phyloP scores from a whole-genome alignment of 92 coral and sea anemone genomes.

The Epizoanthus scotinus region DNA sequence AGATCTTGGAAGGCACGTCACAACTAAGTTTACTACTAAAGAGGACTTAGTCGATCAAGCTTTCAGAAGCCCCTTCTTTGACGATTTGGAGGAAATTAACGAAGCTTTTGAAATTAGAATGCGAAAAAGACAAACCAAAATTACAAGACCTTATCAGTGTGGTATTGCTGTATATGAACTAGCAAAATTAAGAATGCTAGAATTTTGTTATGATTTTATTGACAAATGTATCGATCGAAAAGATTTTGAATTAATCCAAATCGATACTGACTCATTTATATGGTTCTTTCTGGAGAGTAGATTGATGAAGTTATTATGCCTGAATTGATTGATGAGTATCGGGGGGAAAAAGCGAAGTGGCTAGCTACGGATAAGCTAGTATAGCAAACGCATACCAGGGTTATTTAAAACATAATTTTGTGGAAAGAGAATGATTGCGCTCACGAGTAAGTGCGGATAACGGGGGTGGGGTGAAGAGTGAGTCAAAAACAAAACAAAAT shows the following conservation, averaged over 20 bases:
- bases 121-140: neutral
- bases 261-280: conserved; percentile 27
- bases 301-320: neutral
- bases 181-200: neutral
- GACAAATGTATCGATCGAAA: conserved; percentile 10
- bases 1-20: too few species aligned
- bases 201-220: conserved; percentile 30
- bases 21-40: too few species aligned
- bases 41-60: neutral
- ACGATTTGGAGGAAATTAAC: conserved; percentile 22
- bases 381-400: neutral
- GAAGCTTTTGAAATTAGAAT: conserved; percentile 8
- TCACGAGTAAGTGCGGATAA: neutral
- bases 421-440: neutral
- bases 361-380: neutral
- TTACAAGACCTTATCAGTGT: neutral
- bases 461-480: neutral
- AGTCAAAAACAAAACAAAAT: neutral
- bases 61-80: conserved; percentile 22
- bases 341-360: neutral
- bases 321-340: neutral
- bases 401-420: neutral
- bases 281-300: neutral
- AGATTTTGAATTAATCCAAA: conserved; percentile 44
- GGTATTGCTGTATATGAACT: conserved; percentile 22